Conservation (phyloP, 2,113 vertebrate genomes). For the Thoracochromis brauschi region DNA sequence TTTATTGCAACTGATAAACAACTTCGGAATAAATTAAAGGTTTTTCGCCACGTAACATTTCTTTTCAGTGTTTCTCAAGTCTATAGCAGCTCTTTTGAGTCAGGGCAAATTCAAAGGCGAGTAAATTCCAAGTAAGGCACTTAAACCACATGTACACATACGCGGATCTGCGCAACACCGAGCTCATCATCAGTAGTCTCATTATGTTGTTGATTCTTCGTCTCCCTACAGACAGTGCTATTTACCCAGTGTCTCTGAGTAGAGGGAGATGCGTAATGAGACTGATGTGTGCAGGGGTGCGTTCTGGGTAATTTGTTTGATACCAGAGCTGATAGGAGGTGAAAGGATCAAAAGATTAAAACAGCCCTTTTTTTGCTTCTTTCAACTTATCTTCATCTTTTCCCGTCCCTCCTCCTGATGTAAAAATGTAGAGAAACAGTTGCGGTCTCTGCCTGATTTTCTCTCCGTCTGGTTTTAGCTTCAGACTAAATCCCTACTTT, state of each 20-base stretch:
- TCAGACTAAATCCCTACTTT: not conserved
- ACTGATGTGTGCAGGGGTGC: conserved; percentile 55
- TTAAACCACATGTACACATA: not conserved
- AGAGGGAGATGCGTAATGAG: conserved; percentile 49
- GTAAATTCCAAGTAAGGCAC: conserved; percentile 2
- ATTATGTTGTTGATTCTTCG: conserved; percentile 58
- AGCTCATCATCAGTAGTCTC: conserved; percentile 48
- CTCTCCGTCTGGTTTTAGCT: not conserved
- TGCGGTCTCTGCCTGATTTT: not conserved
- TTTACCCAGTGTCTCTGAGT: conserved; percentile 52
- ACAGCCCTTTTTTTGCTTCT: not conserved
- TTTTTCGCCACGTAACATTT: not conserved
- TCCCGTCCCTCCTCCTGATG: not conserved
- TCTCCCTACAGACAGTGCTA: conserved; percentile 54
- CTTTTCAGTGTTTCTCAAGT: not conserved
- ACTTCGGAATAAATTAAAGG: conserved; percentile 17
- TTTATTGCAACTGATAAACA: conserved; percentile 21
- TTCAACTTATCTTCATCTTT: conserved; percentile 11
- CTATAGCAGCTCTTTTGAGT: not conserved
- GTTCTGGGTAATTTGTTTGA: conserved; percentile 63
- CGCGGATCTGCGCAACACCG: not conserved
- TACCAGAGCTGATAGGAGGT: conserved; percentile 54
- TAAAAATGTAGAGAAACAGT: not conserved
- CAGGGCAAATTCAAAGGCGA: not conserved
- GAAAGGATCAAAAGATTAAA: conserved; percentile 58